Evolutionary conservation across 2,113 vertebrate species (phyloP).

Genomic region (Nestor notabilis): DNA sequence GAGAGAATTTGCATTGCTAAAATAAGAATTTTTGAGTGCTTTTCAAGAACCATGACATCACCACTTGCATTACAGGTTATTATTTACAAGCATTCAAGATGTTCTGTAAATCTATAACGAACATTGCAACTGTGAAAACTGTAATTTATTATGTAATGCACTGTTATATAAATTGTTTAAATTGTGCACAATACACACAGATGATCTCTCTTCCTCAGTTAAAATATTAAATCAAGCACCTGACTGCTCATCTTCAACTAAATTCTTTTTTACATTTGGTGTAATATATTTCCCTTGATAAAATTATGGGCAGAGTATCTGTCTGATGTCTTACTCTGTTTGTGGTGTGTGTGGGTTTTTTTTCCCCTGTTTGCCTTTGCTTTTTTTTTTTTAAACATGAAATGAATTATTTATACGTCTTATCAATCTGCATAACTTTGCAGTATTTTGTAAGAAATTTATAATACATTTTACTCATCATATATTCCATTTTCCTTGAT

Average conservation of each 20-base stretch:
- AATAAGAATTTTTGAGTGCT: conserved; percentile 24
- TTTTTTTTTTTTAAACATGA: background rate
- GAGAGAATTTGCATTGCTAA: conserved; percentile 35
- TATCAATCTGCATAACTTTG: background rate
- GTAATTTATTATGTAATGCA: conserved; percentile 20
- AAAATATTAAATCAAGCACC: background rate
- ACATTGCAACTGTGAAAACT: background rate
- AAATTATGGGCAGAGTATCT: background rate
- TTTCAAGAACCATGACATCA: conserved; percentile 37
- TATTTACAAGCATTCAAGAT: conserved; percentile 11
- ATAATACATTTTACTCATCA: background rate
- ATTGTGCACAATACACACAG: background rate
- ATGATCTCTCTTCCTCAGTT: background rate
- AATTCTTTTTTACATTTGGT: background rate
- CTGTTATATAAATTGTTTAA: conserved; percentile 19
- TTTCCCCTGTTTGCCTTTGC: background rate
- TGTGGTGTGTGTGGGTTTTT: background rate
- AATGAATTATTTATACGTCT: background rate
- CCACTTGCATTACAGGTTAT: conserved; percentile 42
- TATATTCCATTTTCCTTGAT: background rate
- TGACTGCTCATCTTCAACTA: background rate
- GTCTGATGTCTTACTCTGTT: background rate
- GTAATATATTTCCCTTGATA: background rate
- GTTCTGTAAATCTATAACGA: background rate
- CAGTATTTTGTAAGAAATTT: background rate